Evolutionary conservation across 37 sponge, comb jelly and placozoan species (phyloP), one percentile per base, ranked within the genome.

Genomic region (Bolinopsis microptera): DNA sequence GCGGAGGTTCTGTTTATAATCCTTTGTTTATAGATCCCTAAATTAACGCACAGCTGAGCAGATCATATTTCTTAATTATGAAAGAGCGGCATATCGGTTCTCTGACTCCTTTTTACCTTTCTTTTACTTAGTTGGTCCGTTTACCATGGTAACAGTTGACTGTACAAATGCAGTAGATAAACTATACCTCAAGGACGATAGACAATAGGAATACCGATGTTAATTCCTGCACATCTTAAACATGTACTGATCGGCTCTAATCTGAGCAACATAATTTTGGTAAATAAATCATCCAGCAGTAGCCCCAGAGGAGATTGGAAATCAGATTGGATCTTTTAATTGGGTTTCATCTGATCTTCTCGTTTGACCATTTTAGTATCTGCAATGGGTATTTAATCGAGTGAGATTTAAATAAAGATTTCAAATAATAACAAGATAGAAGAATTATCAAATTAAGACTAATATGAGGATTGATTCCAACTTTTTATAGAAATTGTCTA

Each of bases 311-410:
- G 80, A 77, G 13, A 77, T n/a, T 13, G 22, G 80, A 32, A 16
- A 77, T 77, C 1, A 77, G 18, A 77, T 77, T 21, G 1, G 35
- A 35, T 34, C 36, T 77, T 13, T 1, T 35, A 16, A 77, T 1
- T 2, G 80, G 80, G 18, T 32, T 77, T 34, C n/a, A n/a, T n/a
- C 18, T 16, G 32, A 77, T 77, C 32, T 77, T 77, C 33, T 77
- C 33, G 21, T 34, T 77, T 35, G 80, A n/a, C 27, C 80, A 77
- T 77, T 77, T n/a, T n/a, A n/a, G n/a, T n/a, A n/a, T n/a, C n/a
- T n/a, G n/a, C n/a, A n/a, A n/a, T n/a, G n/a, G n/a, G n/a, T n/a
- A n/a, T n/a, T n/a, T n/a, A n/a, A n/a, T n/a, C n/a, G n/a, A n/a
- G n/a, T n/a, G n/a, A n/a, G n/a, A n/a, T n/a, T n/a, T n/a, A n/a